These are phyloP conservation scores for Cataglyphis livida DNA, from an alignment of 2,888 invertebrate genomes.

Conservation along the genomic window DNA sequence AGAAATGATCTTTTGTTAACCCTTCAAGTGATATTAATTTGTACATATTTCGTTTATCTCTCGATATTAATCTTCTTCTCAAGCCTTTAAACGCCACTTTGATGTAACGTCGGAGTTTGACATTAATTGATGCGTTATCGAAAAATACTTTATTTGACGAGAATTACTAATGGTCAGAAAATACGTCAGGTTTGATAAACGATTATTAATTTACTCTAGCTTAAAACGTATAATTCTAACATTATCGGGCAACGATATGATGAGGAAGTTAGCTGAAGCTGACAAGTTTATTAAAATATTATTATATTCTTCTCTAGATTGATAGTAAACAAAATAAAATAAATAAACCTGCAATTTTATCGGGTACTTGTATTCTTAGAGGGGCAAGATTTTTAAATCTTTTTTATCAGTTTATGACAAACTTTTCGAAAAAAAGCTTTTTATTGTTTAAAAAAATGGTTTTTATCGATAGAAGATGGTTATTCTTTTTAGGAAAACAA, in stretches of 20 bases:
- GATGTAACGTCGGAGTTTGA: not conserved
- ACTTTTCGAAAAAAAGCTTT: not conserved
- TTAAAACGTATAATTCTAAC: not conserved
- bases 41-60: not conserved
- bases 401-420: not conserved
- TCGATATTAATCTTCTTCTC: constrained; percentile 27
- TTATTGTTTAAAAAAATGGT: not conserved
- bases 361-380: not conserved
- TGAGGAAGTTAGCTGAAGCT: not conserved
- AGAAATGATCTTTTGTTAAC: constrained; percentile 1
- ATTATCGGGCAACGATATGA: not conserved
- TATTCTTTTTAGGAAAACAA: not conserved
- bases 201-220: not conserved
- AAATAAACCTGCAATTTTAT: not conserved
- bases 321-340: not conserved
- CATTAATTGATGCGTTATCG: constrained; percentile 37
- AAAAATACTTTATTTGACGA: constrained; percentile 30
- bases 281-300: constrained; percentile 2
- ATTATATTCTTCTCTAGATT: not conserved
- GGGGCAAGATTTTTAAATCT: not conserved
- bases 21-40: constrained; percentile 27
- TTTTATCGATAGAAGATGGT: not conserved
- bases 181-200: constrained; percentile 13
- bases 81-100: not conserved
- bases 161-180: not conserved